These are phyloP conservation scores for Thelaira solivaga DNA, from an alignment of 2,888 invertebrate species.

Conservation along the genomic window DNA sequence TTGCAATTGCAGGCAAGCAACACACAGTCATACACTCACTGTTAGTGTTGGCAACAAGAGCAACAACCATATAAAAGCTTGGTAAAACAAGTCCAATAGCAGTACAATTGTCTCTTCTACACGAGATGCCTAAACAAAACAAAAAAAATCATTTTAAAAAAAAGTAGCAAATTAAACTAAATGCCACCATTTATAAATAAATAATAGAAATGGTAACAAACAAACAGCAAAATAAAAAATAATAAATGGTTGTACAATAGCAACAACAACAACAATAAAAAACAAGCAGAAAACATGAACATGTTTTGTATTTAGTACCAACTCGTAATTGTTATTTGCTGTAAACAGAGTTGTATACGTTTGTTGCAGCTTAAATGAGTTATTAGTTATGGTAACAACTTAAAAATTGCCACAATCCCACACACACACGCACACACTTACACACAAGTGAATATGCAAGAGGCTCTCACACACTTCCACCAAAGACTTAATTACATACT, in stretches of 20 bases:
- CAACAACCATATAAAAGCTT: constrained; percentile 19
- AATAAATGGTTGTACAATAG: not conserved
- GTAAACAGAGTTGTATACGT: constrained; percentile 55
- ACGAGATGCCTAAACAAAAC: constrained; percentile 11
- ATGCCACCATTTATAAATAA: constrained; percentile 38
- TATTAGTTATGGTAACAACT: constrained; percentile 57
- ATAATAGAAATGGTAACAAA: constrained; percentile 16
- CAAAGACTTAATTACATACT: constrained; percentile 35
- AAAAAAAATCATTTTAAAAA: not conserved
- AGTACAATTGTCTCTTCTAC: constrained; percentile 44
- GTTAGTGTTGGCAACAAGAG: constrained; percentile 28
- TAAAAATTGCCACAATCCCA: not conserved
- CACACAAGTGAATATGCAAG: not conserved
- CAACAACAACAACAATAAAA: not conserved
- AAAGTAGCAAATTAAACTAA: constrained; percentile 36
- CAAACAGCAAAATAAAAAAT: not conserved
- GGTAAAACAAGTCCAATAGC: constrained; percentile 2
- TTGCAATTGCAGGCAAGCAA: constrained; percentile 5
- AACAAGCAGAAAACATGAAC: constrained; percentile 31
- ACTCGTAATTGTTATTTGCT: constrained; percentile 45
- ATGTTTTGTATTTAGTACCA: constrained; percentile 53
- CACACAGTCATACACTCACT: constrained; percentile 36
- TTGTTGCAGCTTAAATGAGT: constrained; percentile 58
- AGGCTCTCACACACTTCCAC: not conserved
- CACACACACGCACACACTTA: not conserved